These are phyloP conservation scores for Cotesia vestalis DNA, from an alignment of 1,140 invertebrate genomes.

Conservation along the genomic window DNA sequence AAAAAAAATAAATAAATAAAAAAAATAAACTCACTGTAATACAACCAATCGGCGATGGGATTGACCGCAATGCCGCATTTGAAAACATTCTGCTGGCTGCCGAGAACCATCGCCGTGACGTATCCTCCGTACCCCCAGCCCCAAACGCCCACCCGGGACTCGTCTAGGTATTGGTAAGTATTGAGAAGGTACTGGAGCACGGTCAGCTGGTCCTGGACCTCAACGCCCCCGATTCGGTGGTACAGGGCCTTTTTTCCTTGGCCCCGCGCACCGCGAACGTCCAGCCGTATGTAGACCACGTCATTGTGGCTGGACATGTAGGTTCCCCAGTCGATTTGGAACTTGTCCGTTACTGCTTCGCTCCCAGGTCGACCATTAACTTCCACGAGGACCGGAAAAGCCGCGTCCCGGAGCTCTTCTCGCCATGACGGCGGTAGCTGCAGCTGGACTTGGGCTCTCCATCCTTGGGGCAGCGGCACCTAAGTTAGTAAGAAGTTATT, in stretches of 20 bases:
- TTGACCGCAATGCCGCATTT: conserved; percentile 93
- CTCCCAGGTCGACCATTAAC: conserved; percentile 91
- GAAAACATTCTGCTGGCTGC: conserved; percentile 84
- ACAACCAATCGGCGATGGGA: conserved; percentile 93
- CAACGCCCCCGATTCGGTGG: conserved; percentile 81
- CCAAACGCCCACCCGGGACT: conserved; percentile 88
- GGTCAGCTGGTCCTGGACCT: conserved; percentile 89
- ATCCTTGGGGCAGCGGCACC: conserved; percentile 80
- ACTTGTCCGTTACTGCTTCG: conserved; percentile 86
- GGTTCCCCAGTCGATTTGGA: conserved; percentile 87
- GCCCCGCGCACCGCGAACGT: conserved; percentile 85
- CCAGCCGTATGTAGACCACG: conserved; percentile 87
- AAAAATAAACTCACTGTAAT: conserved; percentile 86
- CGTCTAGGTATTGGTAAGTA: conserved; percentile 85
- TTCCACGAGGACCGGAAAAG: conserved; percentile 85
- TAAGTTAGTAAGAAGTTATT: conserved; percentile 33
- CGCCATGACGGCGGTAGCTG: conserved; percentile 84
- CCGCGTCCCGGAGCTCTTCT: conserved; percentile 82
- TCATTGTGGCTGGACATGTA: conserved; percentile 93
- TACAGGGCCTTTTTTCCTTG: conserved; percentile 83
- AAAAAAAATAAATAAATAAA: too few species aligned
- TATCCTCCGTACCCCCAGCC: conserved; percentile 98
- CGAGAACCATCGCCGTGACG: conserved; percentile 87
- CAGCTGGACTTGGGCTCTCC: conserved; percentile 79
- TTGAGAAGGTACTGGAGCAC: conserved; percentile 85